Base-by-base conservation (phyloP, 2,888 invertebrate genomes). In the Rhingia campestris region DNA sequence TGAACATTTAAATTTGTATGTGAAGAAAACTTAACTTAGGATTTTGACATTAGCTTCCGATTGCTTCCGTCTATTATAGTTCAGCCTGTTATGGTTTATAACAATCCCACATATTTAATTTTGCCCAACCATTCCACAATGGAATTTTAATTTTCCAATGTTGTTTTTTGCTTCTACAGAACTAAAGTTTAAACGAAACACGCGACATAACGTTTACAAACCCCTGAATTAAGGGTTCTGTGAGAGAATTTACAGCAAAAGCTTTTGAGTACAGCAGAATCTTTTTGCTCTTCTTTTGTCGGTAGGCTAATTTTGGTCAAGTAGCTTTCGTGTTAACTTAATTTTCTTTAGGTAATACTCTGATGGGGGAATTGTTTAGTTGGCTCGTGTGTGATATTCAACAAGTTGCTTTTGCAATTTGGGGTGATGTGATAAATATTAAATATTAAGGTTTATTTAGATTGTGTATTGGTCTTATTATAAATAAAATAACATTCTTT, bases 211-310 rank as follows among this genome's bases (percentile, higher is more conserved):
- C 9, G 47, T 9, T 69, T 49, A n/a, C 39, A 37, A 2, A 39
- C 35, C 69, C 58, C 69, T 69, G 69, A 37, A 32, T 47, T 39
- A 37, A 47, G 58, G 39, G 35, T 54, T 45, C 4, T n/a, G n/a
- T 33, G 41, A 32, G 32, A 56, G 56, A 30, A 45, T 41, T 32
- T 41, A 22, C 37, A 39, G 37, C 6, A 33, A 58, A 45, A 56
- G 69, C 58, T 58, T 39, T 47, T 12, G 9, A 37, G 33, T 58
- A 47, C 32, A 43, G 58, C 33, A 35, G 4, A 56, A 5, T 67
- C 10, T 22, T 22, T 22, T 54, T 58, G 69, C 47, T 69, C 35
- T 58, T 58, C 56, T 45, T 35, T 45, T 22, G 22, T 35, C 45
- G 45, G 22, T 47, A 33, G 58, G 47, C 37, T 58, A 58, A 56